Evolutionary conservation across 1,140 invertebrate species (phyloP).

Genomic region (Diploscapter pachys): DNA sequence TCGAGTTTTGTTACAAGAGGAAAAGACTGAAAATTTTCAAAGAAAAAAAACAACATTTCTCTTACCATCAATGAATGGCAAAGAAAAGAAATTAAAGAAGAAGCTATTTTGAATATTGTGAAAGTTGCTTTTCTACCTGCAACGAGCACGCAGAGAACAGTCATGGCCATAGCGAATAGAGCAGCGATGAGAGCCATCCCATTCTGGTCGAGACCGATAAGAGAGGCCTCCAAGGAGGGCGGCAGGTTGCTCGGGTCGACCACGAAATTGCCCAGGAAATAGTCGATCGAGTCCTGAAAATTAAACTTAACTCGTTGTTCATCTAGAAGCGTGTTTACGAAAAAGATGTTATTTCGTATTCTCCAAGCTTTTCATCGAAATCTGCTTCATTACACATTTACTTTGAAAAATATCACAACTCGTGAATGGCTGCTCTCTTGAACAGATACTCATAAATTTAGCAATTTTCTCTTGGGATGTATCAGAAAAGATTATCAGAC

Average conservation of each 20-base stretch:
- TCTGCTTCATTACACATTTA: too few relatives aligned
- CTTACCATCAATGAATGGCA: too few relatives aligned
- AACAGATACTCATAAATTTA: background rate
- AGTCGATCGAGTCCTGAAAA: slow-evolving; percentile 81
- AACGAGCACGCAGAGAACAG: slow-evolving; percentile 52
- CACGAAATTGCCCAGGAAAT: slow-evolving; percentile 85
- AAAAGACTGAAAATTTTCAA: background rate
- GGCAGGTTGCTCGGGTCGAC: slow-evolving; percentile 64
- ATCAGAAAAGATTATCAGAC: slow-evolving; percentile 16
- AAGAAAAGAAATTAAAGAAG: too few relatives aligned
- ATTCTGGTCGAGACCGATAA: slow-evolving; percentile 48
- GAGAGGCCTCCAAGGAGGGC: slow-evolving; percentile 44
- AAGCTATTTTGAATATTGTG: background rate
- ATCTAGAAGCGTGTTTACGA: background rate
- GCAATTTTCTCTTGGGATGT: slow-evolving; percentile 10
- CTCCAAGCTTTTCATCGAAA: too few relatives aligned
- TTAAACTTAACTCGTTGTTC: background rate
- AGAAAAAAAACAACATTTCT: background rate
- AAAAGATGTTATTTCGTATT: too few relatives aligned
- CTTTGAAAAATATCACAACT: background rate
- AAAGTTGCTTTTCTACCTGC: slow-evolving; percentile 34
- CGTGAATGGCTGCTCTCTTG: background rate
- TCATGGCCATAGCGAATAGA: slow-evolving; percentile 53
- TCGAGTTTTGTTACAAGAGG: too few relatives aligned
- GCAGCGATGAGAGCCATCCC: slow-evolving; percentile 48